Conservation (phyloP, 2,888 invertebrate genomes). For the Lasius fuliginosus region DNA sequence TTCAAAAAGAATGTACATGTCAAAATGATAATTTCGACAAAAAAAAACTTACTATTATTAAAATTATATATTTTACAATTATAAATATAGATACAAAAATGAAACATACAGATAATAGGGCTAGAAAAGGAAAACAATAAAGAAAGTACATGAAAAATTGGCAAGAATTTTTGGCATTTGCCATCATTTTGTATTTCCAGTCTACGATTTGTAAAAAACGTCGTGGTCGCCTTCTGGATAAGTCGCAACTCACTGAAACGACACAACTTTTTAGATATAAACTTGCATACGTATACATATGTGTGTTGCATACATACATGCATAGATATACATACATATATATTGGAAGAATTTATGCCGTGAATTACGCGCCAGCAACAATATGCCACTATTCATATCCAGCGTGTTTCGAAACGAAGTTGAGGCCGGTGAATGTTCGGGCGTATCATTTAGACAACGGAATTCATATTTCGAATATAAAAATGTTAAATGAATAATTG, state of each 20-base stretch:
- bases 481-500: not conserved
- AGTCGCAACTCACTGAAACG: slow-evolving; percentile 28
- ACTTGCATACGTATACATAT: slow-evolving; percentile 45
- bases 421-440: not conserved
- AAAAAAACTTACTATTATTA: not conserved
- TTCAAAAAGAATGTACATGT: not conserved
- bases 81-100: not conserved
- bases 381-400: slow-evolving; percentile 40
- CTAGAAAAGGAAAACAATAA: not conserved
- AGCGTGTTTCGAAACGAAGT: slow-evolving; percentile 1
- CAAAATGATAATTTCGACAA: not conserved
- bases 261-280: slow-evolving; percentile 54
- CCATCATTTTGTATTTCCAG: not conserved
- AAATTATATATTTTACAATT: not conserved
- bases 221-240: slow-evolving; percentile 51
- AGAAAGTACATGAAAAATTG: not conserved
- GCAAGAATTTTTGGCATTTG: not conserved
- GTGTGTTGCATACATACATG: slow-evolving; percentile 52
- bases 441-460: not conserved
- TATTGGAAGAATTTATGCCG: slow-evolving; percentile 59
- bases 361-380: slow-evolving; percentile 48
- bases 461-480: not conserved
- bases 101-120: not conserved
- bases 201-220: slow-evolving; percentile 10
- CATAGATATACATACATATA: slow-evolving; percentile 31